phyloP scores from a whole-genome alignment of 2,888 invertebrate species.

The Dryococelus australis region DNA sequence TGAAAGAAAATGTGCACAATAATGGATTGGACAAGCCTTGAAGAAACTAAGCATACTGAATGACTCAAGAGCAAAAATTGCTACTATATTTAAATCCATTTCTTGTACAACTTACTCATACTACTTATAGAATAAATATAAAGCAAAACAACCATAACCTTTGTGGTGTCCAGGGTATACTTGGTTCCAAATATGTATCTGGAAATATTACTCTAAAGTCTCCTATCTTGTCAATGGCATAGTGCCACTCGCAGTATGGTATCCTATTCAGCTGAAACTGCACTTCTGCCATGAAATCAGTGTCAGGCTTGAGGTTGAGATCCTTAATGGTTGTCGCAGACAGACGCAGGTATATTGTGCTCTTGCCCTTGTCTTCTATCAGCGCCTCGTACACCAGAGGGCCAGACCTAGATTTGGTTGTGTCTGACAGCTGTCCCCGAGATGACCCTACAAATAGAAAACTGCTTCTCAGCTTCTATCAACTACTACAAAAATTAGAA shows the following conservation, averaged over 20 bases:
- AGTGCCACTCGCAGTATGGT: constrained; percentile 85
- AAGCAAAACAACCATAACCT: constrained; percentile 52
- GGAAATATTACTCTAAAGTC: constrained; percentile 78
- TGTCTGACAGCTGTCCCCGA: background rate
- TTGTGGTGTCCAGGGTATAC: constrained; percentile 73
- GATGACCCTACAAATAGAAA: background rate
- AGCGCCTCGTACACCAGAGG: constrained; percentile 74
- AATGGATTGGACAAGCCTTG: no score
- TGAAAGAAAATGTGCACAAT: no score
- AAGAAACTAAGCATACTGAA: no score
- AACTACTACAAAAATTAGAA: no score
- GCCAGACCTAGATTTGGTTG: background rate
- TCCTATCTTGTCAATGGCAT: constrained; percentile 78
- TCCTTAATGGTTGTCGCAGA: constrained; percentile 71
- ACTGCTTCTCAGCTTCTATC: no score
- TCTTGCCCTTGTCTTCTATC: constrained; percentile 82
- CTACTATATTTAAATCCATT: no score
- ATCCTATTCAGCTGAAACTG: constrained; percentile 83
- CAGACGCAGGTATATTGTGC: constrained; percentile 76
- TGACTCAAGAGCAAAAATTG: no score
- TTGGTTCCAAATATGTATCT: constrained; percentile 67
- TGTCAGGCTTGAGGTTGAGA: constrained; percentile 68
- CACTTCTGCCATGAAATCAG: constrained; percentile 72
- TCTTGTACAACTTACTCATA: no score
- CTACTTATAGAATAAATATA: no score